Conservation (phyloP, 2,888 invertebrate genomes). For the Smittia sp. region DNA sequence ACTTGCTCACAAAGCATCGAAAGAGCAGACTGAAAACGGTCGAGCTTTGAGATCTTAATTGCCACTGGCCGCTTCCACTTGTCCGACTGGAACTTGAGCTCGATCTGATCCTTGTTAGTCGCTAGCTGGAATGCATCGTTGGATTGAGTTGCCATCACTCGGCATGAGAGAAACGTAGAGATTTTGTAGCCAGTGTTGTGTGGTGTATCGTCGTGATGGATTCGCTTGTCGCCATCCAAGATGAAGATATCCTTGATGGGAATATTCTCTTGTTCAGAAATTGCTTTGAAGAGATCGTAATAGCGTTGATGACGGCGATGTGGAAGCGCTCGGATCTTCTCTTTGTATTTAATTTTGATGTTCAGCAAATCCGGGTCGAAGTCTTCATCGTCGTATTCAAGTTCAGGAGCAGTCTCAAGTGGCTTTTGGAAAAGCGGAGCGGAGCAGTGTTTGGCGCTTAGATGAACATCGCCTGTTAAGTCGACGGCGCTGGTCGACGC, state of each 20-base stretch:
- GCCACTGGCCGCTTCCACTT: slow-evolving; percentile 32
- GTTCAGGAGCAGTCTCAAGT: background rate
- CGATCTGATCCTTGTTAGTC: slow-evolving; percentile 1
- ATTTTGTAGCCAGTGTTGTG: background rate
- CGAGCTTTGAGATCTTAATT: background rate
- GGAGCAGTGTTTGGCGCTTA: background rate
- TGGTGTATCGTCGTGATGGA: slow-evolving; percentile 21
- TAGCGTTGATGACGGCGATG: background rate
- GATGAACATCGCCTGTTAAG: slow-evolving; percentile 16
- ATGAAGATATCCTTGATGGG: background rate
- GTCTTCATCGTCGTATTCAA: background rate
- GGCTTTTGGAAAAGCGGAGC: slow-evolving; percentile 20
- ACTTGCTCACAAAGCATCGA: background rate
- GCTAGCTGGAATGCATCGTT: background rate
- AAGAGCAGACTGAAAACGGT: background rate
- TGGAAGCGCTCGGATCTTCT: background rate
- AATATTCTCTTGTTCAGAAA: background rate
- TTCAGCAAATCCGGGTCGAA: background rate
- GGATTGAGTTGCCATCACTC: background rate
- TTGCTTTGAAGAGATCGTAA: slow-evolving; percentile 24
- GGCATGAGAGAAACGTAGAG: background rate
- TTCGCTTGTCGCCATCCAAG: slow-evolving; percentile 12
- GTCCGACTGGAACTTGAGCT: slow-evolving; percentile 32
- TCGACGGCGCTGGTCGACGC: slow-evolving; percentile 24
- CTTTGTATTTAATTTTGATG: background rate